Evolutionary conservation across 2,113 vertebrate species (phyloP).

Genomic region (Dipodomys stephensi): DNA sequence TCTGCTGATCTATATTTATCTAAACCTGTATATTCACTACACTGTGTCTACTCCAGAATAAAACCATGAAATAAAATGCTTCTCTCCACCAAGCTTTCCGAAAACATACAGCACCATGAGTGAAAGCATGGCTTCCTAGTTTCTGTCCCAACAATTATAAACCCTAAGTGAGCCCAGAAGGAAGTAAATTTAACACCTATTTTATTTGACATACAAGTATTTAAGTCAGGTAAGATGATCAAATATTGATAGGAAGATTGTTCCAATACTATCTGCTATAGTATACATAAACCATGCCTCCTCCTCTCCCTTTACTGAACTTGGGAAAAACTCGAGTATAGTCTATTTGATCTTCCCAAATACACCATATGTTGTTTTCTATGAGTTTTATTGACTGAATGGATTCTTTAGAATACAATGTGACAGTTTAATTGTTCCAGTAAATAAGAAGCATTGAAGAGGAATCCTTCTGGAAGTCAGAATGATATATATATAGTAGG

Average conservation of each 20-base stretch:
- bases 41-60: slow-evolving; percentile 7
- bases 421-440: slow-evolving; percentile 46
- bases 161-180: neutral
- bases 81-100: slow-evolving; percentile 9
- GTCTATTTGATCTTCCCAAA: neutral
- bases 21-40: slow-evolving; percentile 22
- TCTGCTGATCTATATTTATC: neutral
- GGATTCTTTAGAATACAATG: slow-evolving; percentile 8
- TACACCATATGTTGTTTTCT: neutral
- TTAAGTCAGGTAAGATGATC: slow-evolving; percentile 24
- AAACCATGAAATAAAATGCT: slow-evolving; percentile 42
- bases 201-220: slow-evolving; percentile 13
- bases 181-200: slow-evolving; percentile 13
- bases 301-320: neutral
- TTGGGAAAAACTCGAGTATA: neutral
- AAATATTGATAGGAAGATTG: neutral
- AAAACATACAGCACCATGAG: neutral
- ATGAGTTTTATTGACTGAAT: neutral
- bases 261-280: neutral
- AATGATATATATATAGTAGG: neutral
- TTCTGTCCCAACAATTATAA: neutral
- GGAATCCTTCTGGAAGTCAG: slow-evolving; percentile 43
- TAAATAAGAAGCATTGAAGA: slow-evolving; percentile 2
- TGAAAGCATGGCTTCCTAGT: neutral
- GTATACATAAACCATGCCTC: neutral